These are phyloP conservation scores for Archivesica marissinica DNA, from an alignment of 1,140 invertebrate genomes.

Conservation along the genomic window DNA sequence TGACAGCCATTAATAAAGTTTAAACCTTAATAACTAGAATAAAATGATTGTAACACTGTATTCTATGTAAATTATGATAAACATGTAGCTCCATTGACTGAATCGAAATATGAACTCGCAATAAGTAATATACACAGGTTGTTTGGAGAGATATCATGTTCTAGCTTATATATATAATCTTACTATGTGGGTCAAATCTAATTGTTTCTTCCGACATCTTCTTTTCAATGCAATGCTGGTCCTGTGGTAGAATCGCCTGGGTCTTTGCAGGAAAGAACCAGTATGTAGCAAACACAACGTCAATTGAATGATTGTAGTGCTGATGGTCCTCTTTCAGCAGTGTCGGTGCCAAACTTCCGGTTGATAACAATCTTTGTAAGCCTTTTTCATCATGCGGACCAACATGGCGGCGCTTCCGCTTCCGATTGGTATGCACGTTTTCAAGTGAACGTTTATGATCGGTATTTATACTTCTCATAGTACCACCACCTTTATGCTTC, in stretches of 20 bases:
- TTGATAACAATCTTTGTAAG: slow-evolving; percentile 84
- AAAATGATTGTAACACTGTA: too few relatives aligned
- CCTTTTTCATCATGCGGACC: slow-evolving; percentile 85
- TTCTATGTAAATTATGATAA: too few relatives aligned
- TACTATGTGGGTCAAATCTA: slow-evolving; percentile 83
- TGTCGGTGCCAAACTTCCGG: slow-evolving; percentile 84
- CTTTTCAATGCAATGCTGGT: slow-evolving; percentile 84
- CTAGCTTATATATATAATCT: too few relatives aligned
- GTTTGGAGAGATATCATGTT: too few relatives aligned
- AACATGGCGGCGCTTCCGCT: slow-evolving; percentile 80
- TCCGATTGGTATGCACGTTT: background rate
- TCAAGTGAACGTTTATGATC: background rate
- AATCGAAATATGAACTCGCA: too few relatives aligned
- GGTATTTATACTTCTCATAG: background rate
- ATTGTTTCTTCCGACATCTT: slow-evolving; percentile 82
- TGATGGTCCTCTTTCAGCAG: slow-evolving; percentile 74
- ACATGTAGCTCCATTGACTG: too few relatives aligned
- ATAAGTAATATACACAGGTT: too few relatives aligned
- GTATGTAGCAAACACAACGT: slow-evolving; percentile 86
- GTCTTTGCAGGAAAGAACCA: slow-evolving; percentile 85
- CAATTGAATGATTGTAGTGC: slow-evolving; percentile 82
- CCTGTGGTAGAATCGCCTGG: slow-evolving; percentile 82
- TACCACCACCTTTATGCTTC: background rate
- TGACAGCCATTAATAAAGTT: too few relatives aligned
- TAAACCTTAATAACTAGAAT: too few relatives aligned